Evolutionary conservation across 2,113 vertebrate genomes (phyloP), one percentile per base, ranked within the genome.

Genomic region (Daphoenositta chrysoptera): DNA sequence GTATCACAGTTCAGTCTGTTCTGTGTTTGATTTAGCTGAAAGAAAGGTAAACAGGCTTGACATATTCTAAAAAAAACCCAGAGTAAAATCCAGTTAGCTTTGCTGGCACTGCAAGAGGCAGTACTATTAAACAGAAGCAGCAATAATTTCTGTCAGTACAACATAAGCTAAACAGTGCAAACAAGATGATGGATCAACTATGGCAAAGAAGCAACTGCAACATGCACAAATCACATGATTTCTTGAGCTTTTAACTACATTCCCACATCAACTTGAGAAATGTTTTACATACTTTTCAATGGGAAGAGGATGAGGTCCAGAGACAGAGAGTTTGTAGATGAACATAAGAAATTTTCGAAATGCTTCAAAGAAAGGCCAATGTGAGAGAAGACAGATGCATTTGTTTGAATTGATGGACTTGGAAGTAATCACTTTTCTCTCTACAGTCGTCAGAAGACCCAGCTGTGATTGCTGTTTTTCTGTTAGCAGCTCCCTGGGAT

Each of bases 271-370:
- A 44, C 21, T 42, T 51, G 54, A 50, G 84, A 91, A 48, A 83
- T 15, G 13, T 77, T 72, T 95, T 88, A 98, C 98, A 11, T 99
- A 99, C 99, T 99, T 99, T 96, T 99, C 99, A 97, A 99, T 99
- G 27, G 99, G 99, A 97, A 99, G 98, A 51, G 98, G 98, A 97
- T 99, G 99, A n/a, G 99, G 98, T 73, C 99, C 99, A 56, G 99
- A 99, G 91, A 99, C 98, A 20, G 99, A 99, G 24, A 99, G 98
- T 95, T 99, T 99, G 98, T 99, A 99, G 89, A 99, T 98, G 98
- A 99, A 99, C 98, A 99, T 98, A 72, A 99, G 99, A 98, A 99
- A 99, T 96, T 99, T 99, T 97, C 98, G 96, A 97, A 99, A 99
- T 87, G 99, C 98, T 70, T 99, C 98, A 89, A 99, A 99, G 98